Base-by-base conservation (phyloP, 1,140 invertebrate species). In the Nephila pilipes region DNA sequence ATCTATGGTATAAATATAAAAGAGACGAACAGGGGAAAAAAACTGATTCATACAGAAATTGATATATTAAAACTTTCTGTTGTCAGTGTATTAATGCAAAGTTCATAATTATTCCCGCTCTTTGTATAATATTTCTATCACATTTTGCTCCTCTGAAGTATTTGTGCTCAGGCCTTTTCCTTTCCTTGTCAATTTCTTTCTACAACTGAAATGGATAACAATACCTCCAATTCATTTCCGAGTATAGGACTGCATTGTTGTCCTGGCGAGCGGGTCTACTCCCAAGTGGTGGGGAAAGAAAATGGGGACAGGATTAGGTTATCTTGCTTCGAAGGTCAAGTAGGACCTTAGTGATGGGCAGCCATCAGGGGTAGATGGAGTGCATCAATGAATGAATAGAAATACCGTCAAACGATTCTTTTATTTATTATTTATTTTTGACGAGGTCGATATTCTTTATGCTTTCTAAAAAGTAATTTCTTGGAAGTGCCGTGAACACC, bases 251-350 rank as follows among this genome's bases (percentile, higher is more conserved):
- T 32, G 69, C 32, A 75, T 75, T 75, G 69, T 75, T 75, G 69
- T 75, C 69, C 69, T 75, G 69, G 25, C n/a, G 29, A 36, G 25
- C 10, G 18, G 18, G 69, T 60, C 58, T 60, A 22, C 58, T 60
- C 58, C n/a, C 16, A 60, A 60, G 58, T 3, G 46, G 46, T 4
- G 46, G 46, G 46, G 46, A 46, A 46, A 46, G 46, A 46, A 10
- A 29, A 29, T 75, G 69, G 69, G 69, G 69, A 75, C 29, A 75
- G 65, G 69, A 83, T 46, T 22, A 83, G 81, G 81, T 54, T 57
- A 55, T 57, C 81, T 83, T 83, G 18, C 54, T 20, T 32, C 54
- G 69, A 80, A 90, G 88, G 88, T 90, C 88, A 90, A 90, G 88
- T 80, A 58, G 69, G 75, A 80, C 75, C 46, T 12, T 14, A 18